A percentile compares a stretch with the other conserved stretches of the same genome.
Evolutionary conservation across 2,113 vertebrate genomes (phyloP).

Genomic region (Elanus axillaris): DNA sequence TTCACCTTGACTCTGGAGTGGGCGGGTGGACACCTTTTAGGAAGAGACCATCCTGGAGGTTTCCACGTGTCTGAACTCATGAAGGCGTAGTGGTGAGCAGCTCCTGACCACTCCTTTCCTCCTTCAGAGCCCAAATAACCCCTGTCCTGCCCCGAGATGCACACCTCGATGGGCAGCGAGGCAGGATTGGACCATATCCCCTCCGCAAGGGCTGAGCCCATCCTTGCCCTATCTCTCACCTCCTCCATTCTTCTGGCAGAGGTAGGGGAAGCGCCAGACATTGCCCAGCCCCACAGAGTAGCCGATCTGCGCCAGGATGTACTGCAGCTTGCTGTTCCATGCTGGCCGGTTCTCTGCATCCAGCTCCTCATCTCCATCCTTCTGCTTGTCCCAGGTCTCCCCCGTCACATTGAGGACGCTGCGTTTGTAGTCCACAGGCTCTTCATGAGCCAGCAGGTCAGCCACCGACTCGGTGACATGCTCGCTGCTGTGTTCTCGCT

Average conservation of each 20-base stretch:
- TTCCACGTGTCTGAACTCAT: neutral
- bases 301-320: constrained; percentile 96
- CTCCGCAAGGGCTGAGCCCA: neutral
- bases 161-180: fast-evolving
- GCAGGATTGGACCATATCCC: fast-evolving
- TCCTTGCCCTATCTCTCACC: constrained; percentile 75
- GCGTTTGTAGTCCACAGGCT: constrained; percentile 95
- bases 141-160: fast-evolving
- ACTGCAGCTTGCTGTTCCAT: constrained; percentile 98
- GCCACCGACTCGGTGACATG: constrained; percentile 97
- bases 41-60: neutral
- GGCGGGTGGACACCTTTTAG: fast-evolving
- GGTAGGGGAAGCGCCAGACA: constrained; percentile 97
- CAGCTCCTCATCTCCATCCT: constrained; percentile 80
- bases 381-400: constrained; percentile 76
- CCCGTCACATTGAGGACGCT: constrained; percentile 88
- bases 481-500: constrained; percentile 92
- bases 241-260: constrained; percentile 99
- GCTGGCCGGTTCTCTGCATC: constrained; percentile 88
- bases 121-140: neutral
- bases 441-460: constrained; percentile 92
- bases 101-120: neutral
- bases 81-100: fast-evolving
- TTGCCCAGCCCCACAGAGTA: constrained; percentile 97
- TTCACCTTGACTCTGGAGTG: fast-evolving